Evolutionary conservation across 2,888 invertebrate species (phyloP).

Genomic region (Drosophila koepferae): DNA sequence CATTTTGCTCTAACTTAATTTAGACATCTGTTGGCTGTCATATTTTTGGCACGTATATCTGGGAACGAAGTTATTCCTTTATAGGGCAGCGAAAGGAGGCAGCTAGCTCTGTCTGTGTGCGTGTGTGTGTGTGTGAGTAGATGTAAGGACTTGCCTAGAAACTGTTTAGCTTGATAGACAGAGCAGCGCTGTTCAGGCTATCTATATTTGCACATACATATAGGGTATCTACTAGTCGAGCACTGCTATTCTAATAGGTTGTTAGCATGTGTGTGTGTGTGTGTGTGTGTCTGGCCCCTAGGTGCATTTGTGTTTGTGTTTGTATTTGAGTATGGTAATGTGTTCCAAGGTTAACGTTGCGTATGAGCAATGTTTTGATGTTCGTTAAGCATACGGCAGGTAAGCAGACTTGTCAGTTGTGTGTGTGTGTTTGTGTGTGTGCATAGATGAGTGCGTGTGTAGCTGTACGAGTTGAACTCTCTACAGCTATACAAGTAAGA

Average conservation of each 20-base stretch:
- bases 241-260: background rate
- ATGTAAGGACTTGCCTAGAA: too few relatives aligned
- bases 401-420: background rate
- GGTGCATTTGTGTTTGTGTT: background rate
- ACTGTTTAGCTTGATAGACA: background rate
- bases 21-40: slow-evolving; percentile 5
- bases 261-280: background rate
- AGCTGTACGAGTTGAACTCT: background rate
- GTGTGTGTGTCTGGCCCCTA: background rate
- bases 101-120: background rate
- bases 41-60: background rate
- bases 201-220: too few relatives aligned
- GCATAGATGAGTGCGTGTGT: background rate
- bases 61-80: background rate
- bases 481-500: too few relatives aligned
- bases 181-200: background rate
- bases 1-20: background rate
- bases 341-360: background rate
- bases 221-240: background rate
- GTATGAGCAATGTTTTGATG: slow-evolving; percentile 4
- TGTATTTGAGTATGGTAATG: background rate
- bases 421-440: background rate
- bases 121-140: background rate
- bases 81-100: too few relatives aligned
- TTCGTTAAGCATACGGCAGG: background rate